Conservation (phyloP, 2,888 invertebrate genomes). For the Aspidiotus destructor region DNA sequence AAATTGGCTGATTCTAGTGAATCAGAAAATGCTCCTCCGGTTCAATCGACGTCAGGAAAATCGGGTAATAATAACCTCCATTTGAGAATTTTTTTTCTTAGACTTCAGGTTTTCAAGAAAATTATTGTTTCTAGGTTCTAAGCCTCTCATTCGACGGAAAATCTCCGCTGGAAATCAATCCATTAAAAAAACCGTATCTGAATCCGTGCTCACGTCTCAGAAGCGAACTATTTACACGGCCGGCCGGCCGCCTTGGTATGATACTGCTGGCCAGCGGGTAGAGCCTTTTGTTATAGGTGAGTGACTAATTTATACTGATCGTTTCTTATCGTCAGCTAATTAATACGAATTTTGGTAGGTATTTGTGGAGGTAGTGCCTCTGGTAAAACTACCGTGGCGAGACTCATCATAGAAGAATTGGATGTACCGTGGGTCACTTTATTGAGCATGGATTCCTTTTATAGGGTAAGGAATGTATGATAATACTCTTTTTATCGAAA, state of each 20-base stretch:
- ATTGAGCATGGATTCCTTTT: slow-evolving; percentile 97
- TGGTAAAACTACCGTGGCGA: slow-evolving; percentile 97
- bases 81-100: neutral
- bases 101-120: neutral
- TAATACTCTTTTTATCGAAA: too few species aligned
- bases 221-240: slow-evolving; percentile 92
- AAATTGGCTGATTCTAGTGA: slow-evolving; percentile 5
- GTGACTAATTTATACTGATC: slow-evolving; percentile 35
- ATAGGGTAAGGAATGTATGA: slow-evolving; percentile 59
- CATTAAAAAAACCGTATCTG: slow-evolving; percentile 65
- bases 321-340: neutral
- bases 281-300: slow-evolving; percentile 95
- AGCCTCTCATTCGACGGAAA: slow-evolving; percentile 55
- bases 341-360: slow-evolving; percentile 48
- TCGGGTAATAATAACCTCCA: slow-evolving; percentile 6
- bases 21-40: neutral
- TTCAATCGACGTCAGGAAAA: neutral
- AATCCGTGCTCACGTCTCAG: slow-evolving; percentile 75
- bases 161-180: slow-evolving; percentile 74
- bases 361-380: slow-evolving; percentile 98
- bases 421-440: slow-evolving; percentile 98
- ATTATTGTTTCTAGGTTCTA: slow-evolving; percentile 5
- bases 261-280: slow-evolving; percentile 89
- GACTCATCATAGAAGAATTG: slow-evolving; percentile 85
- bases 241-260: slow-evolving; percentile 97